Evolutionary conservation across 2,113 vertebrate genomes (phyloP), one percentile per base, ranked within the genome.

Genomic region (Balaeniceps rex): DNA sequence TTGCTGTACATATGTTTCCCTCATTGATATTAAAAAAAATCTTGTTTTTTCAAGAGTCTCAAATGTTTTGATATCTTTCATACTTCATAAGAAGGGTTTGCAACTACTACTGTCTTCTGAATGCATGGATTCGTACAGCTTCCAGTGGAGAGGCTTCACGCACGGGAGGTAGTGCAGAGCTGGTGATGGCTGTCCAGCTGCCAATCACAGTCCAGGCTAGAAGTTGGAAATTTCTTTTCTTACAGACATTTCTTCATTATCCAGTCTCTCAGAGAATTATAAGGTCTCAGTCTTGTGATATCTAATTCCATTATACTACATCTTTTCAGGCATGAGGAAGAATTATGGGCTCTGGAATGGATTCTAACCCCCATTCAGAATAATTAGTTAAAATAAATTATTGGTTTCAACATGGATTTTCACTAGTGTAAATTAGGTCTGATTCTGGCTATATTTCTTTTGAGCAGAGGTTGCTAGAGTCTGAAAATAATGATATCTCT

Each of bases 331-430:
- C 19, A 63, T 21, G 5, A 81, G 26, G 25, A 68, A 83, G 90
- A 95, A 81, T 63, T 75, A 86, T 10, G 70, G 23, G 11, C 5
- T 57, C n/a, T 63, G 68, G 71, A 83, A 65, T 26, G 24, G 29
- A 63, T 81, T 93, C 33, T 83, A 83, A 83, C 4, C 8, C 14
- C 21, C 8, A 33, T 88, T 94, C 63, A 55, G 49, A 81, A 90
- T 88, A 96, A 96, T 94, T 94, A 79, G 54, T 33, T 90, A 76
- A 87, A 93, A 90, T 90, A 72, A 90, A 93, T 91, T 63, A 88
- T 72, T 88, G 46, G 18, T 46, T 94, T 93, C 82, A 86, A 54
- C 26, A 51, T 49, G 34, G 54, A 93, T 90, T 93, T 93, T 87
- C 46, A 81, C 42, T 75, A 51, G 51, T 5, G 6, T 46, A 77